These are phyloP conservation scores for Micronycteris hirsuta DNA, from an alignment of 2,113 vertebrate species.

Conservation along the genomic window DNA sequence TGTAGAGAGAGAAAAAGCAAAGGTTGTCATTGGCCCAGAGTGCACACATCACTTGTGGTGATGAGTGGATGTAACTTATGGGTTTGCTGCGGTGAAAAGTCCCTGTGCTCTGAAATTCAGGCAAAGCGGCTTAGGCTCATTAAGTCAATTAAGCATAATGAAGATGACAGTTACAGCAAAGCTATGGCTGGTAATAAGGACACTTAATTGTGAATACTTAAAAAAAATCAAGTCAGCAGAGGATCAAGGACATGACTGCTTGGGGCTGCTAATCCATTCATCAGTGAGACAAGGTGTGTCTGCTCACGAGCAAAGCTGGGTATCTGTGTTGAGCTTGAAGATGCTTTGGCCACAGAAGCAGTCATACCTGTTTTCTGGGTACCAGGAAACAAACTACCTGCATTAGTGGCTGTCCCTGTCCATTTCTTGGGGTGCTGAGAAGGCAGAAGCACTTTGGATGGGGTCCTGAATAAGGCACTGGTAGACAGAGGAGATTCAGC, in stretches of 20 bases:
- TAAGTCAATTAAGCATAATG: conserved; percentile 34
- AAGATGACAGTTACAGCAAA: conserved; percentile 41
- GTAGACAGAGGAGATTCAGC: conserved; percentile 38
- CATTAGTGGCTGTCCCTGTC: conserved; percentile 51
- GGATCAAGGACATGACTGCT: not conserved
- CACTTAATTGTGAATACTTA: conserved; percentile 39
- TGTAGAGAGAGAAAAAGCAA: conserved; percentile 82
- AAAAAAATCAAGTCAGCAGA: conserved; percentile 44
- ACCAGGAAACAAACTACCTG: conserved; percentile 40
- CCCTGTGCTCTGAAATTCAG: conserved; percentile 62
- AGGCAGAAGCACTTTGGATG: not conserved
- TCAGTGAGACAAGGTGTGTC: not conserved
- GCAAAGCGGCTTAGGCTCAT: conserved; percentile 2
- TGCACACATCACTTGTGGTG: conserved; percentile 60
- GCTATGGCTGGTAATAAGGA: conserved; percentile 34
- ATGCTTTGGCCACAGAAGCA: not conserved
- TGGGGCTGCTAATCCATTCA: conserved; percentile 30
- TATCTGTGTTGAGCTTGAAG: conserved; percentile 40
- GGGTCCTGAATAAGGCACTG: conserved; percentile 24
- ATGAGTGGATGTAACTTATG: conserved; percentile 73
- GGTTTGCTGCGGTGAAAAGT: conserved; percentile 67
- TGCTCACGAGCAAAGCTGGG: conserved; percentile 44
- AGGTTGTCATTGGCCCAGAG: conserved; percentile 70
- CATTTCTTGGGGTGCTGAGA: conserved; percentile 63
- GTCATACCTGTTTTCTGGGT: not conserved